Evolutionary conservation across 2,888 invertebrate species (phyloP).

Genomic region (Stegophylla sp.): DNA sequence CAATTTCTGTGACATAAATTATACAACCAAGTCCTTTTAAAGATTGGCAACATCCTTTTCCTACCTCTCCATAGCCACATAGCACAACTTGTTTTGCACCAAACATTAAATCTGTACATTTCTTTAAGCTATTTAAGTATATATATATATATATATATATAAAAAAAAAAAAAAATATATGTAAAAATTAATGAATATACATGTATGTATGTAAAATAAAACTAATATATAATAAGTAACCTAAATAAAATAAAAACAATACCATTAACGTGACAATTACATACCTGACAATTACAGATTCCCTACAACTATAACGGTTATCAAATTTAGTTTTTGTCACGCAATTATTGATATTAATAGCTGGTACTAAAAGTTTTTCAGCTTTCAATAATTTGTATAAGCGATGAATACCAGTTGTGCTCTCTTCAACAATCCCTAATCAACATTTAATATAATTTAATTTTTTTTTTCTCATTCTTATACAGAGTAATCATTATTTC

Average conservation of each 20-base stretch:
- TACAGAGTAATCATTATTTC: too few species aligned
- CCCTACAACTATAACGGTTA: constrained; percentile 94
- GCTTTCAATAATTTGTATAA: constrained; percentile 94
- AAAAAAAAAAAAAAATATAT: constrained; percentile 60
- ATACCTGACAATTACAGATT: constrained; percentile 77
- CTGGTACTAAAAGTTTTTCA: constrained; percentile 90
- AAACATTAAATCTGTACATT: constrained; percentile 95
- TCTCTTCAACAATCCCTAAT: constrained; percentile 85
- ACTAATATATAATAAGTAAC: background rate
- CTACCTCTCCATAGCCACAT: constrained; percentile 97
- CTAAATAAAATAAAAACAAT: constrained; percentile 63
- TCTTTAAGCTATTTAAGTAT: constrained; percentile 71
- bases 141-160: background rate
- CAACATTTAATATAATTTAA: constrained; percentile 67
- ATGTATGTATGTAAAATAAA: too few species aligned
- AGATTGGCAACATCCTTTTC: constrained; percentile 95
- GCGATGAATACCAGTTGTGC: constrained; percentile 97
- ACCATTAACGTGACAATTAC: constrained; percentile 55
- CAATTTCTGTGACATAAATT: constrained; percentile 92
- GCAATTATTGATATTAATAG: constrained; percentile 98
- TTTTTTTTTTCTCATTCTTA: background rate
- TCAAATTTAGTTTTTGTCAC: constrained; percentile 98
- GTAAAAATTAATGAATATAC: constrained; percentile 58
- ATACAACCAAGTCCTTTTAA: constrained; percentile 93
- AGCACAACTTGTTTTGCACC: constrained; percentile 96